Conservation (phyloP, 1,140 invertebrate species). For the Euglossa dilemma region DNA sequence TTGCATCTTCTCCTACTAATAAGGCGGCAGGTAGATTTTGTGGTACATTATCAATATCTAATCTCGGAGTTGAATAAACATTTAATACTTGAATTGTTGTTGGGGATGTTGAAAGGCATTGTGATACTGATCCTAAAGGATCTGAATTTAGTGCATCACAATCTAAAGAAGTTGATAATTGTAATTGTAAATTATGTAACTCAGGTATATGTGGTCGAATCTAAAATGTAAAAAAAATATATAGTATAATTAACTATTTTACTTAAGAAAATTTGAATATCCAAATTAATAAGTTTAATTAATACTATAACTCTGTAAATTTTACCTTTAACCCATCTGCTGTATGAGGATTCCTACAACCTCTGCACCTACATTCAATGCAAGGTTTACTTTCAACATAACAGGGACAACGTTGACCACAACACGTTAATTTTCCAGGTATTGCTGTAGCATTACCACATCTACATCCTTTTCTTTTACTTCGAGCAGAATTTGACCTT, state of each 20-base stretch:
- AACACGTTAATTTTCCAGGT: conserved; percentile 95
- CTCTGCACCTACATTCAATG: conserved; percentile 93
- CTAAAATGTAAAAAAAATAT: conserved; percentile 78
- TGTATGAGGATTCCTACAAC: conserved; percentile 94
- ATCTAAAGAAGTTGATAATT: conserved; percentile 76
- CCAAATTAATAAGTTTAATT: not conserved
- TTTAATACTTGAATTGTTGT: conserved; percentile 82
- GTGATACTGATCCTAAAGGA: conserved; percentile 76
- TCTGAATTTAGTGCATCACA: conserved; percentile 76
- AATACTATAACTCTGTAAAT: not conserved
- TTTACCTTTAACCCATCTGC: conserved; percentile 90
- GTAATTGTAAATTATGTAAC: conserved; percentile 82
- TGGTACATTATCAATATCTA: conserved; percentile 81
- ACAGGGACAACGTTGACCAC: conserved; percentile 95
- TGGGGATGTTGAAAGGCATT: conserved; percentile 79
- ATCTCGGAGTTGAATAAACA: conserved; percentile 79
- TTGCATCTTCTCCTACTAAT: conserved; percentile 81
- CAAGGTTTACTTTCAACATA: conserved; percentile 94
- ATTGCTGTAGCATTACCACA: conserved; percentile 95
- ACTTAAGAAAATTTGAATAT: not conserved
- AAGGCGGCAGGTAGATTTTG: conserved; percentile 81
- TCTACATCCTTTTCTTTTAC: conserved; percentile 89
- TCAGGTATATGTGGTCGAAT: conserved; percentile 86
- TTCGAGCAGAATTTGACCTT: conserved; percentile 78
- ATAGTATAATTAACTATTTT: not conserved